Conservation (phyloP, 2,888 invertebrate genomes). For the Agonopterix alstromeriana region DNA sequence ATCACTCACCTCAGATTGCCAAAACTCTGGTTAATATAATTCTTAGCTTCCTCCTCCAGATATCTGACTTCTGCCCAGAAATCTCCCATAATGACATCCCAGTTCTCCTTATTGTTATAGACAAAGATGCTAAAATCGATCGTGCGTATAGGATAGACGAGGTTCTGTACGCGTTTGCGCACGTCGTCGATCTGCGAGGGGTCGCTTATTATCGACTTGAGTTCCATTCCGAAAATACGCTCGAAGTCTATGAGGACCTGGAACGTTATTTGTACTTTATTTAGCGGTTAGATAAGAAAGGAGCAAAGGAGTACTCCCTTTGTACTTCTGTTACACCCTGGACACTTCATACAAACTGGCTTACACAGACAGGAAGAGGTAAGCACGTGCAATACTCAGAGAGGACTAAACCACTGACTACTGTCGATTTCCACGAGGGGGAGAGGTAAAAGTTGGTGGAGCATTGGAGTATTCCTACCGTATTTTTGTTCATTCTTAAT, state of each 20-base stretch:
- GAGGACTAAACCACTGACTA: too few relatives aligned
- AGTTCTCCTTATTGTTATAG: slow-evolving; percentile 86
- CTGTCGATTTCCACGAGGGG: too few relatives aligned
- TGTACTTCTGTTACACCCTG: too few relatives aligned
- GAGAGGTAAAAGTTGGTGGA: too few relatives aligned
- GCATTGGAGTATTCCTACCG: too few relatives aligned
- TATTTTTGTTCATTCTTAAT: too few relatives aligned
- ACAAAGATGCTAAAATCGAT: slow-evolving; percentile 91
- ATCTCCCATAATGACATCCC: slow-evolving; percentile 88
- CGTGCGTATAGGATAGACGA: slow-evolving; percentile 84
- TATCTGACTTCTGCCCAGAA: slow-evolving; percentile 85
- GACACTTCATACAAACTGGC: too few relatives aligned
- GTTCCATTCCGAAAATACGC: slow-evolving; percentile 90
- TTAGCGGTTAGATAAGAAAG: too few relatives aligned
- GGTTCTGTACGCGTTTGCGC: slow-evolving; percentile 85
- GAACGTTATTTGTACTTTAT: slow-evolving; percentile 5
- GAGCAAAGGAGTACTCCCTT: too few relatives aligned
- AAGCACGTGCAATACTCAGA: too few relatives aligned
- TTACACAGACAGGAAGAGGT: too few relatives aligned
- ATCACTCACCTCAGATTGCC: slow-evolving; percentile 79
- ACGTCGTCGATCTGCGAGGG: slow-evolving; percentile 92
- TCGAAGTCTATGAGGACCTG: slow-evolving; percentile 91
- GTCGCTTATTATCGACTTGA: slow-evolving; percentile 91
- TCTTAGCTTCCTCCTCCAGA: slow-evolving; percentile 88
- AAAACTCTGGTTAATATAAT: slow-evolving; percentile 92